Evolutionary conservation across 2,113 vertebrate species (phyloP), one percentile per base, ranked within the genome.

Genomic region (Forbesichthys papilliferus): DNA sequence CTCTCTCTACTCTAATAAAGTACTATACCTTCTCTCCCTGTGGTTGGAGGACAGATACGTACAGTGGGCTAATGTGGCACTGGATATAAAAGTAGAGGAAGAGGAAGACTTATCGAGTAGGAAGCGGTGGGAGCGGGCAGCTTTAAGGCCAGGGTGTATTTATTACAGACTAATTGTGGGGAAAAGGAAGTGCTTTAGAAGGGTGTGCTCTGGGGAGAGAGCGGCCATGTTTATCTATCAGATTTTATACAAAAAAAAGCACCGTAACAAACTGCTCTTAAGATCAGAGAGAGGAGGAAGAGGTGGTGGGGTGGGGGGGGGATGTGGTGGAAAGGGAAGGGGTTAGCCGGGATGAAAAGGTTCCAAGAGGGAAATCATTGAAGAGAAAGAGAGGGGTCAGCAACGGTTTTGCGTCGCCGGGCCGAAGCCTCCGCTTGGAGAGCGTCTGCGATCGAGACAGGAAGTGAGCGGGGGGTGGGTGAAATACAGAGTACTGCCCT

Each of bases 211-310:
- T 81, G 88, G 9, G 62, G 87, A 83, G 81, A 87, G 91, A 90
- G 93, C 65, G 90, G 88, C 77, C 87, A 79, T 89, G 87, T 91
- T 91, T 92, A 89, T 90, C 90, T 90, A 89, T 90, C 81, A 79
- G 58, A 69, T 79, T 90, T 89, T 86, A 88, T 90, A 42, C 36
- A 20, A 87, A 88, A 85, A 89, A 92, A 77, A 87, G 88, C 82
- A 88, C 84, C 71, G 82, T 69, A 78, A 77, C 75, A 75, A 27
- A 82, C 82, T 88, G 82, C 85, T 90, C 86, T 90, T 87, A 85
- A 87, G 85, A 86, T 88, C 87, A 91, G 78, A 89, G 79, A 79
- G 75, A 65, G 62, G 61, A 53, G 18, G 42, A 34, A 42, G 53
- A 20, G 60, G 27, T 27, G 53, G n/a, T 3, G n/a, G 14, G 7